Base-by-base conservation (phyloP, 2,888 invertebrate species). In the Holacanthella duospinosa region DNA sequence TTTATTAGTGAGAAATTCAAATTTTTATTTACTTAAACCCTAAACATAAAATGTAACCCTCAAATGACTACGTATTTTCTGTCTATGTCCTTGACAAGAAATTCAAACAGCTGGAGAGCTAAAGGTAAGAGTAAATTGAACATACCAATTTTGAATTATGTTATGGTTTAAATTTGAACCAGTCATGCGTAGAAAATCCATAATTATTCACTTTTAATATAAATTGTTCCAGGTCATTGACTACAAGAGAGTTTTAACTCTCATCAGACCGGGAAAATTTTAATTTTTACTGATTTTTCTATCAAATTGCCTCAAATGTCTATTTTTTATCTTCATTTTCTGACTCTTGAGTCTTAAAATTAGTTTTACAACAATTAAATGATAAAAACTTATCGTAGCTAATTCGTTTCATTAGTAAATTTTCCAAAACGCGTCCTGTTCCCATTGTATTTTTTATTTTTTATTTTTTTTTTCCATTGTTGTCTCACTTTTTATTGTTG, bases 381-480 rank as follows among this genome's bases (percentile, higher is more conserved):
- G n/a, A 21, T 48, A 9, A 4, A 21, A 21, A 21, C n/a, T 48
- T 48, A 48, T 48, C 48, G 48, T n/a, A 21, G 48, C 19, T 48
- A 48, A 48, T 48, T 48, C n/a, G 19, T 48, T 48, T 48, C 48
- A 48, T 48, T 36, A 36, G 36, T n/a, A n/a, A n/a, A n/a, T n/a
- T n/a, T n/a, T n/a, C n/a, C n/a, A n/a, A n/a, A n/a, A n/a, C n/a
- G n/a, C n/a, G n/a, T n/a, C 36, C 36, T 9, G 9, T 36, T 36
- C 36, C 36, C 36, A 36, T 36, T 36, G 16, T 36, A 36, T 36
- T 48, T 21, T 48, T 36, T 36, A 36, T 6, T 36, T 36, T 16
- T 12, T 36, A 12, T 36, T 36, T 36, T 16, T 16, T 36, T 36
- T 36, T 16, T 36, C 36, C 36, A 6, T 16, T 4, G 12, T 9